Conservation (phyloP, 64 coral and sea anemone species). For the Acropora yongei region DNA sequence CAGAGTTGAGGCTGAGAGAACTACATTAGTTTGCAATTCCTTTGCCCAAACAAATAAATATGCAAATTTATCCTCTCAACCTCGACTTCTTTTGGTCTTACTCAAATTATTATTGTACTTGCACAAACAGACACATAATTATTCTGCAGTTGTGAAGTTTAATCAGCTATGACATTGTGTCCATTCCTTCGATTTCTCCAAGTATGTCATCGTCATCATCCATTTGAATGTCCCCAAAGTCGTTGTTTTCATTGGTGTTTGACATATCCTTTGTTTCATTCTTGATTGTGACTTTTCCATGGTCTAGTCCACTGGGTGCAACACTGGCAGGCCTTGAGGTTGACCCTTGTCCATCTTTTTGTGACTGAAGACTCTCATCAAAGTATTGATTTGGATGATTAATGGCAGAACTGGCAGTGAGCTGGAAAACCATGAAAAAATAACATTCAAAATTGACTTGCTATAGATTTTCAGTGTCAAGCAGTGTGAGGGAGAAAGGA, state of each 20-base stretch:
- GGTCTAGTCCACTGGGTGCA: slow-evolving; percentile 1
- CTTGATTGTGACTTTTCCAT: slow-evolving; percentile 8
- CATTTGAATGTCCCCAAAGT: slow-evolving; percentile 38
- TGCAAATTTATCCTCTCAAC: too few relatives aligned
- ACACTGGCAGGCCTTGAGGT: not conserved
- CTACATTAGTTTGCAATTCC: too few relatives aligned
- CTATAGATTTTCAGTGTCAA: too few relatives aligned
- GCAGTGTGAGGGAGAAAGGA: too few relatives aligned
- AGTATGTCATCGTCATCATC: slow-evolving; percentile 48
- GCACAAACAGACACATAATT: not conserved
- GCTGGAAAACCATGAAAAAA: not conserved
- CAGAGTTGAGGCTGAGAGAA: too few relatives aligned
- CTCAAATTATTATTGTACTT: too few relatives aligned
- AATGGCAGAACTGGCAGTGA: slow-evolving; percentile 62
- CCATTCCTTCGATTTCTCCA: slow-evolving; percentile 61
- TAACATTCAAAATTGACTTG: too few relatives aligned
- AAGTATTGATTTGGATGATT: slow-evolving; percentile 97
- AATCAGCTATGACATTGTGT: slow-evolving; percentile 16
- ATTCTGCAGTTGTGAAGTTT: not conserved
- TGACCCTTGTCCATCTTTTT: slow-evolving; percentile 4
- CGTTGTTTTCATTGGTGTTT: not conserved
- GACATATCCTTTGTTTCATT: not conserved
- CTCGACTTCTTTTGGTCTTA: too few relatives aligned
- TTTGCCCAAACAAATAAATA: too few relatives aligned
- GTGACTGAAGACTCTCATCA: slow-evolving; percentile 78